Evolutionary conservation across 2,797 vertebrate genomes (phyloP).

Genomic region (Platyrinchus mystaceus): DNA sequence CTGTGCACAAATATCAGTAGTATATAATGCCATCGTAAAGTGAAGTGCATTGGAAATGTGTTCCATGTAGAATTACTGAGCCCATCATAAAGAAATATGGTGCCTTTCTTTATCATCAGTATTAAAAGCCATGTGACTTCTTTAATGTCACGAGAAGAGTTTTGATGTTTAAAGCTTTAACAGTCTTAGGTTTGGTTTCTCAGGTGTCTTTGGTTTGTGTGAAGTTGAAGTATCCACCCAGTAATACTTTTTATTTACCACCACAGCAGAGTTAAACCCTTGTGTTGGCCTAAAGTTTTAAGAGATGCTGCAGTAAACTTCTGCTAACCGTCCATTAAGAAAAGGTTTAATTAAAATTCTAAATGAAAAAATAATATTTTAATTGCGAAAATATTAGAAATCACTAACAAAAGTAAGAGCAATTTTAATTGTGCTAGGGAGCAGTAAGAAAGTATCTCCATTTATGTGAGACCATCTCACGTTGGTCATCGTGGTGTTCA

Average conservation of each 20-base stretch:
- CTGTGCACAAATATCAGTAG: not conserved
- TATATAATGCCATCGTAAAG: constrained; percentile 21
- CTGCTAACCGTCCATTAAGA: not conserved
- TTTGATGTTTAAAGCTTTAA: not conserved
- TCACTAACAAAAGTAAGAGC: not conserved
- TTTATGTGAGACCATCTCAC: not conserved
- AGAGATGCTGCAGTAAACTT: not conserved
- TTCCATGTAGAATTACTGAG: constrained; percentile 3
- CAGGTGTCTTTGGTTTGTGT: not conserved
- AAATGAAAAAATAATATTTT: not conserved
- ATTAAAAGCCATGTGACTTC: constrained; percentile 36
- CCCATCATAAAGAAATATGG: constrained; percentile 19
- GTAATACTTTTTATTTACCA: not conserved
- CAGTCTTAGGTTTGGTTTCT: not conserved
- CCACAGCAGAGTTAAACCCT: rapidly evolving
- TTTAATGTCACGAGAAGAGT: not conserved
- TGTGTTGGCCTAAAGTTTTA: not conserved
- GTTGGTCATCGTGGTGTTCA: not conserved
- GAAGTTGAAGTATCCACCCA: not conserved
- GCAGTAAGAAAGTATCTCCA: not conserved
- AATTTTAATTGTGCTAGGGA: not conserved
- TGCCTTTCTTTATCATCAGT: constrained; percentile 28
- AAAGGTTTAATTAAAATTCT: not conserved
- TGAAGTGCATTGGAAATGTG: not conserved
- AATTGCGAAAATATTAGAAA: not conserved